Evolutionary conservation across 2,797 vertebrate genomes (phyloP).

Genomic region (Apogon hyalosoma): DNA sequence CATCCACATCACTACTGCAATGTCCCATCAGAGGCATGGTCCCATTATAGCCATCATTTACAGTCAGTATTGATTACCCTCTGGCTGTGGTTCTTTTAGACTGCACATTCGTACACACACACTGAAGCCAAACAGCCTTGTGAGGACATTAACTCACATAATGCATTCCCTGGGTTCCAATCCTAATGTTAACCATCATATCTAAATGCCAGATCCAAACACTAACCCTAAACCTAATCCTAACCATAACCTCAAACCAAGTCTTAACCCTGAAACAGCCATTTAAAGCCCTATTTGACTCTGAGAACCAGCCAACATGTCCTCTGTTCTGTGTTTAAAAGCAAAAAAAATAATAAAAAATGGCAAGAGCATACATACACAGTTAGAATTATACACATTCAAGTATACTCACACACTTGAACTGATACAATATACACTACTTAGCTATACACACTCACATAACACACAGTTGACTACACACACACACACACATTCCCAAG

Average conservation of each 20-base stretch:
- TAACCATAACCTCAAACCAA: background rate
- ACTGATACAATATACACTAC: constrained; percentile 18
- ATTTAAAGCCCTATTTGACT: background rate
- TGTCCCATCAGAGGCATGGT: constrained; percentile 53
- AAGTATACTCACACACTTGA: constrained; percentile 21
- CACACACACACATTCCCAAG: constrained; percentile 32
- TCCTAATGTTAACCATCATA: too few relatives aligned
- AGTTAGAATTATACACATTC: background rate
- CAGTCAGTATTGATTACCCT: constrained; percentile 72
- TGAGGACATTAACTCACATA: background rate
- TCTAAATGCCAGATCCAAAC: too few relatives aligned
- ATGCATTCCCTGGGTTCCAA: background rate
- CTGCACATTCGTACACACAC: constrained; percentile 10
- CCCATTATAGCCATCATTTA: constrained; percentile 71
- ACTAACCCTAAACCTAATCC: background rate
- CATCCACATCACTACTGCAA: constrained; percentile 42
- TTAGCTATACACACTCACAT: constrained; percentile 1
- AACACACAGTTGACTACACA: constrained; percentile 4
- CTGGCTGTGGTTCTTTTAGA: constrained; percentile 40
- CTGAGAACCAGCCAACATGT: background rate
- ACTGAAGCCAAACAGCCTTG: background rate
- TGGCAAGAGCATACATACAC: constrained; percentile 4
- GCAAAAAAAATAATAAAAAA: background rate
- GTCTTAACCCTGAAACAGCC: background rate
- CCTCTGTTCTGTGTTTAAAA: constrained; percentile 3